Evolutionary conservation across 1,140 invertebrate species (phyloP), one percentile per base, ranked within the genome.

Genomic region (Mya arenaria): DNA sequence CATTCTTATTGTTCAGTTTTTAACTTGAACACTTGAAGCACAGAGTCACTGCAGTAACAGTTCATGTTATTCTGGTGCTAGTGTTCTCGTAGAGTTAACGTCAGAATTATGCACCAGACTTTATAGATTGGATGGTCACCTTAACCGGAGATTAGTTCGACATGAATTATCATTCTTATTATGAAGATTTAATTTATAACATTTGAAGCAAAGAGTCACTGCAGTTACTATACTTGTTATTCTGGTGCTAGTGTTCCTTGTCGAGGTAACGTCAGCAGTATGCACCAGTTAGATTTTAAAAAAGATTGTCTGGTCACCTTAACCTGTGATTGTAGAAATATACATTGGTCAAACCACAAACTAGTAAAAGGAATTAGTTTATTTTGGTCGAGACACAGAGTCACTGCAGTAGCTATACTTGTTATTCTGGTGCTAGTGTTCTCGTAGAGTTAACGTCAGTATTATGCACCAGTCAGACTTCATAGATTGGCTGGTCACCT

Each of bases 71-170:
- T 71, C 13, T 55, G 41, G 68, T 71, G 68, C 68, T 71, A 23
- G 56, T 71, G 68, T 71, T 41, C 68, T 71, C 44, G 30, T 71
- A 71, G 4, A 71, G n/a, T 52, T 55, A 71, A 55, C 48, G 68
- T 71, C 68, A 52, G 68, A 55, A 71, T 55, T 71, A 71, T 71
- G 68, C 68, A 71, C 48, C 68, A 55, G 48, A 44, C 30, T 52
- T 30, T 71, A 6, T 8, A 6, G 19, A n/a, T n/a, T 68, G 19
- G 32, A 23, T 68, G 65, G 65, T 68, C 65, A 68, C 65, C 65
- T 68, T 68, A 68, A 68, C 65, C 65, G 41, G 65, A 68, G 65
- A 68, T n/a, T n/a, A n/a, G n/a, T n/a, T n/a, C 48, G 48, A 23
- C 4, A 23, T 56, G 10, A 13, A 48, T 48, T 48, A 10, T 13